Percentiles rank a stretch among this genome's conserved stretches.
These are phyloP conservation scores for Coregonus clupeaformis DNA, from an alignment of 2,113 vertebrate species.

Conservation along the genomic window DNA sequence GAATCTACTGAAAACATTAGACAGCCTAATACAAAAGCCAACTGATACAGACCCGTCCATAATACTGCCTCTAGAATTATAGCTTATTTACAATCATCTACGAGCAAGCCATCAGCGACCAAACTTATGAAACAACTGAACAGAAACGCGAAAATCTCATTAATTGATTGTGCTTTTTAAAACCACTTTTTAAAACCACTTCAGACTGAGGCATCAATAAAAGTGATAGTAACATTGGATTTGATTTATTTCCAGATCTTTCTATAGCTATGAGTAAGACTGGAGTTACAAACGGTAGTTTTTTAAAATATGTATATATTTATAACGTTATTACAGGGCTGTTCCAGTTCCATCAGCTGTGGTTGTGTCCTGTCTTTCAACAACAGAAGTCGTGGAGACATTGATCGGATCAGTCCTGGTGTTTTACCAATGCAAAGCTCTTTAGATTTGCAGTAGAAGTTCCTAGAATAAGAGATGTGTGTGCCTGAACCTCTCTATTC, in stretches of 20 bases:
- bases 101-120: slow-evolving; percentile 68
- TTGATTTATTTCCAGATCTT: slow-evolving; percentile 60
- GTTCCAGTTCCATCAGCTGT: slow-evolving; percentile 55
- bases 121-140: slow-evolving; percentile 44
- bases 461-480: slow-evolving; percentile 71
- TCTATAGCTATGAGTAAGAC: slow-evolving; percentile 72
- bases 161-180: slow-evolving; percentile 79
- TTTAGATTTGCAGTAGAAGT: slow-evolving; percentile 74
- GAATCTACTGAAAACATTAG: slow-evolving; percentile 70
- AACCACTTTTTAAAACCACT: slow-evolving; percentile 73
- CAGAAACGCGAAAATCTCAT: slow-evolving; percentile 45
- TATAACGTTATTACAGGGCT: slow-evolving; percentile 74
- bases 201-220: slow-evolving; percentile 67
- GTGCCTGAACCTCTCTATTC: slow-evolving; percentile 39
- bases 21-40: slow-evolving; percentile 75
- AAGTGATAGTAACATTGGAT: slow-evolving; percentile 69
- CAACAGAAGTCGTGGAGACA: slow-evolving; percentile 57
- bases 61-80: slow-evolving; percentile 66
- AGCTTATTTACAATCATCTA: slow-evolving; percentile 81
- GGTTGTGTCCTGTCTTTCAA: slow-evolving; percentile 37
- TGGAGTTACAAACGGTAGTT: slow-evolving; percentile 70
- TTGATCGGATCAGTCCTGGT: slow-evolving; percentile 36
- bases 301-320: slow-evolving; percentile 72
- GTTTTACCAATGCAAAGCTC: slow-evolving; percentile 73
- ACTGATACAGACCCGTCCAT: slow-evolving; percentile 70